phyloP scores from a whole-genome alignment of 2,888 invertebrate species.

The Lapara coniferarum region DNA sequence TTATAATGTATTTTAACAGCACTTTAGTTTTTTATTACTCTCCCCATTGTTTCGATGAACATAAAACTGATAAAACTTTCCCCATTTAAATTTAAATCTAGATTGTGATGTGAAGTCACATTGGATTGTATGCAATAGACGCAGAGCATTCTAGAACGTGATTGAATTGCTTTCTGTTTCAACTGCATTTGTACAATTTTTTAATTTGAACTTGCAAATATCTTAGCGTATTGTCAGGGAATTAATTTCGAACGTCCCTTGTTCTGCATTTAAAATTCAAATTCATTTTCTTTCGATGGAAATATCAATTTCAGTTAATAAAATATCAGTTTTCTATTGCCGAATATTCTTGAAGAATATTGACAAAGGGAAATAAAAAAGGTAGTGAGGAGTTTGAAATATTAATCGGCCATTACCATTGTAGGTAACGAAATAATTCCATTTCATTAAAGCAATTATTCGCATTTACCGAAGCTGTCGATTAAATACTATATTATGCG shows the following conservation, averaged over 20 bases:
- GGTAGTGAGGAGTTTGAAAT: too few relatives aligned
- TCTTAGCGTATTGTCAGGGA: neutral
- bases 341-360: too few relatives aligned
- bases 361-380: too few relatives aligned
- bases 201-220: neutral
- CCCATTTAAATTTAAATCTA: conserved; percentile 16
- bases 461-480: too few relatives aligned
- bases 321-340: too few relatives aligned
- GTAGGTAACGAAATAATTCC: too few relatives aligned
- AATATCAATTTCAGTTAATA: neutral
- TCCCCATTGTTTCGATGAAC: neutral
- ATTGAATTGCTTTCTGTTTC: neutral
- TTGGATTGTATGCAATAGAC: neutral
- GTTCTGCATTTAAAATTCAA: neutral
- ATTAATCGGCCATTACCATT: too few relatives aligned
- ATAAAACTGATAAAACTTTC: conserved; percentile 13
- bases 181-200: neutral
- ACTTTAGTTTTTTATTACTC: neutral
- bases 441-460: too few relatives aligned
- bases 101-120: neutral
- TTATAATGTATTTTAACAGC: neutral
- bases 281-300: neutral
- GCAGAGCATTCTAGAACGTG: neutral
- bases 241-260: neutral
- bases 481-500: too few relatives aligned